A percentile compares a stretch with the other conserved stretches of the same genome.
Conservation (phyloP, 2,888 invertebrate genomes). For the Liodrosophila aerea region DNA sequence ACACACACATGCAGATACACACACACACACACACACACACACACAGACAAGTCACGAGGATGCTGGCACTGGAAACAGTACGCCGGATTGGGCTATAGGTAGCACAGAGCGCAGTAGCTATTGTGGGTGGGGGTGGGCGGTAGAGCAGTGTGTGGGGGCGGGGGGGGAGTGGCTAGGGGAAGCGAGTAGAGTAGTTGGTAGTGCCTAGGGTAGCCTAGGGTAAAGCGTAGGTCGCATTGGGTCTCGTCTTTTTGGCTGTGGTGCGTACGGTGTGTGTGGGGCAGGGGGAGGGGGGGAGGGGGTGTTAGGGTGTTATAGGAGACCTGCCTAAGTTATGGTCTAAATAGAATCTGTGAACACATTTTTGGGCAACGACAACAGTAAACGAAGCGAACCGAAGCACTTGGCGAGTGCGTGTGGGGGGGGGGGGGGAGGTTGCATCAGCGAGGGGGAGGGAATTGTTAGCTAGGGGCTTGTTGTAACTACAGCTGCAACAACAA, state of each 20-base stretch:
- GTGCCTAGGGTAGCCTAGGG: background rate
- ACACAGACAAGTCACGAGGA: background rate
- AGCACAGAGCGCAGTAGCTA: background rate
- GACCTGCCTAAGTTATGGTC: slow-evolving; percentile 57
- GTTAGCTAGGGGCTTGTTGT: background rate
- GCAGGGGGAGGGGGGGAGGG: too few species aligned
- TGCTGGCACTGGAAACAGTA: background rate
- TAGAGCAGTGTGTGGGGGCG: too few species aligned
- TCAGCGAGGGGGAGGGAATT: background rate
- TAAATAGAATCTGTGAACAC: slow-evolving; percentile 60
- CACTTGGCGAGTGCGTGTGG: background rate
- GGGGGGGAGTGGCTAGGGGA: too few species aligned
- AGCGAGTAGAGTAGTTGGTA: too few species aligned
- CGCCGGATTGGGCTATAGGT: too few species aligned
- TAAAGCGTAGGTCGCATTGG: background rate
- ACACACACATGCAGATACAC: slow-evolving; percentile 1
- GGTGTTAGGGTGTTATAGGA: too few species aligned
- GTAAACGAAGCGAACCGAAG: slow-evolving; percentile 22
- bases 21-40: background rate
- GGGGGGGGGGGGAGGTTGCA: background rate
- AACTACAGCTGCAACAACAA: background rate
- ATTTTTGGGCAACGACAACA: slow-evolving; percentile 33
- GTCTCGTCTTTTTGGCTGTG: background rate
- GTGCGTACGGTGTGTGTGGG: too few species aligned
- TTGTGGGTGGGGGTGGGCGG: too few species aligned